A percentile compares a stretch with the other conserved stretches of the same genome.
phyloP scores from a whole-genome alignment of 2,797 vertebrate species.

The Melanogrammus aeglefinus region DNA sequence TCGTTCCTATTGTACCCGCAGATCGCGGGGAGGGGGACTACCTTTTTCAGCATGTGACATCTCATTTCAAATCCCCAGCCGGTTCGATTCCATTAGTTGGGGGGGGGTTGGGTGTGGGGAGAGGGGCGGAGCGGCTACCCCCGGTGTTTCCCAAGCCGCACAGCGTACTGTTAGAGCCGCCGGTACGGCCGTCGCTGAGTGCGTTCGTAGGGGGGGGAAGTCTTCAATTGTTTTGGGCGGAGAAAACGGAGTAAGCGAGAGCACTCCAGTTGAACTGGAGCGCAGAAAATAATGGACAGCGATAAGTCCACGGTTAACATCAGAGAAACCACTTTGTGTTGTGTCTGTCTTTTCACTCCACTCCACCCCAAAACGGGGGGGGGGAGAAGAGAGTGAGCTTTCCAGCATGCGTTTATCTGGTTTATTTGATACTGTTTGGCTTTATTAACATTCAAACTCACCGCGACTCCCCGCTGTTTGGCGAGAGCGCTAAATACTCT shows the following conservation, averaged over 20 bases:
- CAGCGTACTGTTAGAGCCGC: background rate
- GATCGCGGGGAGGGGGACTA: background rate
- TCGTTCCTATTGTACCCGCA: too few relatives aligned
- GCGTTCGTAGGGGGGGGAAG: background rate
- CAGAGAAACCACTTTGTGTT: background rate
- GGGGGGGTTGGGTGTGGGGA: background rate
- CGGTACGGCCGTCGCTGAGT: background rate
- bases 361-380: background rate
- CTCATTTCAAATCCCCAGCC: background rate
- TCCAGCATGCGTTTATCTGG: background rate
- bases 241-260: background rate
- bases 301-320: background rate
- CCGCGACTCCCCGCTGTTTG: background rate
- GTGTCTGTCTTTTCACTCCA: background rate
- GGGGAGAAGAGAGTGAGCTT: background rate
- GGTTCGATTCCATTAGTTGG: background rate
- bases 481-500: background rate
- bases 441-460: background rate
- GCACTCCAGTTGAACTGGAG: background rate
- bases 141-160: background rate
- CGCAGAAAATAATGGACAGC: background rate
- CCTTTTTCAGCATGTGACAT: background rate
- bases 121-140: background rate
- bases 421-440: slow-evolving; percentile 11
- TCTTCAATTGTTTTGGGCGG: background rate